Conservation (phyloP, 53 echinoderm and acorn worm genomes). For the Stichopus horrens region DNA sequence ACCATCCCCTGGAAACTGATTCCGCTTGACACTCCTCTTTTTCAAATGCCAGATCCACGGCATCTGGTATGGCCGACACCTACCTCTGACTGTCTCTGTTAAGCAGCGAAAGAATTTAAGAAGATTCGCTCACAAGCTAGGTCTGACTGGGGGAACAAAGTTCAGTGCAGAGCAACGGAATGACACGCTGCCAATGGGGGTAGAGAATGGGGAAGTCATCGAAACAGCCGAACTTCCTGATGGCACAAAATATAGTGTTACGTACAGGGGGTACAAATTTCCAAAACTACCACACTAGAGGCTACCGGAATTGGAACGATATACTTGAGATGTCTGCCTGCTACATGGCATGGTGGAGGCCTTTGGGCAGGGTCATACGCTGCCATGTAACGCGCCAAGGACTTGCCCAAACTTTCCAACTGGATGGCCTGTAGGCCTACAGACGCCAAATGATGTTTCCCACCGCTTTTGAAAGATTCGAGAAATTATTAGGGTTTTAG, state of each 20-base stretch:
- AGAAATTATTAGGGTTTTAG: no score
- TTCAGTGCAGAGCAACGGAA: background rate
- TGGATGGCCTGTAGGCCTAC: background rate
- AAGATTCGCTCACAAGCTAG: no score
- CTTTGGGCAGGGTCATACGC: background rate
- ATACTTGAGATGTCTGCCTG: background rate
- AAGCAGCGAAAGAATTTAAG: no score
- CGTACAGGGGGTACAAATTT: background rate
- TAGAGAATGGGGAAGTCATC: background rate
- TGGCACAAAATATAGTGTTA: background rate
- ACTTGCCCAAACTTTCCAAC: background rate
- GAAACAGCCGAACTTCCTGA: background rate
- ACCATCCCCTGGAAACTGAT: no score
- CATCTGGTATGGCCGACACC: no score
- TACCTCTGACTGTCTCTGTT: no score
- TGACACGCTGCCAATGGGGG: no score
- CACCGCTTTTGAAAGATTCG: background rate
- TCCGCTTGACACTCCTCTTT: no score
- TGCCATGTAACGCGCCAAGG: background rate
- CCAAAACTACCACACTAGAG: background rate
- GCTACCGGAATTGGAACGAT: background rate
- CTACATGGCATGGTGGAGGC: slow-evolving; percentile 3
- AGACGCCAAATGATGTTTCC: background rate
- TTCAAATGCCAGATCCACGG: no score
- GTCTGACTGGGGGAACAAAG: no score